A percentile compares a stretch with the other conserved stretches of the same genome.
phyloP scores from a whole-genome alignment of 2,888 invertebrate species.

The Metopia argyrocephala region DNA sequence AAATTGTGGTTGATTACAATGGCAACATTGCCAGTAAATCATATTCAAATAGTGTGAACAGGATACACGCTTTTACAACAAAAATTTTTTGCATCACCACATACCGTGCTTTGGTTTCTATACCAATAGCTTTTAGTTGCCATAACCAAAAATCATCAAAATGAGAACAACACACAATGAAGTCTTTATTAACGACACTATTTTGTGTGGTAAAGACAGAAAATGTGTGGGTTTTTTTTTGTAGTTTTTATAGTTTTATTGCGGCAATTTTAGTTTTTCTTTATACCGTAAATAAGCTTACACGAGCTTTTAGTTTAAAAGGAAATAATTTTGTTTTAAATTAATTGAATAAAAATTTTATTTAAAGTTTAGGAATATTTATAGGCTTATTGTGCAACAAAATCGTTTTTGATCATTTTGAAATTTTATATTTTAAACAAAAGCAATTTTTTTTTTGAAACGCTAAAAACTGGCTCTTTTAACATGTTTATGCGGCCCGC shows the following conservation, averaged over 20 bases:
- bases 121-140: not conserved
- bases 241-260: slow-evolving; percentile 26
- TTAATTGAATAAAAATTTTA: no score
- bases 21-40: not conserved
- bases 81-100: not conserved
- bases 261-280: slow-evolving; percentile 20
- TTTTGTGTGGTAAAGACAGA: slow-evolving; percentile 18
- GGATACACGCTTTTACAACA: not conserved
- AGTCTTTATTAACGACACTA: slow-evolving; percentile 35
- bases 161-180: not conserved
- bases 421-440: no score
- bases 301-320: no score
- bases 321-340: no score
- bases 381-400: no score
- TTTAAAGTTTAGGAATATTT: no score
- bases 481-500: no score
- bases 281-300: no score
- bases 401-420: no score
- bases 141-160: not conserved
- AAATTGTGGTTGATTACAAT: not conserved
- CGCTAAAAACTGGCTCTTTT: no score
- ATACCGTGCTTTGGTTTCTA: not conserved
- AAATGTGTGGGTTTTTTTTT: no score
- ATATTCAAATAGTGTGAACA: not conserved
- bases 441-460: no score